Base-by-base conservation (phyloP, 2,113 vertebrate species). In the Hassar affinis region DNA sequence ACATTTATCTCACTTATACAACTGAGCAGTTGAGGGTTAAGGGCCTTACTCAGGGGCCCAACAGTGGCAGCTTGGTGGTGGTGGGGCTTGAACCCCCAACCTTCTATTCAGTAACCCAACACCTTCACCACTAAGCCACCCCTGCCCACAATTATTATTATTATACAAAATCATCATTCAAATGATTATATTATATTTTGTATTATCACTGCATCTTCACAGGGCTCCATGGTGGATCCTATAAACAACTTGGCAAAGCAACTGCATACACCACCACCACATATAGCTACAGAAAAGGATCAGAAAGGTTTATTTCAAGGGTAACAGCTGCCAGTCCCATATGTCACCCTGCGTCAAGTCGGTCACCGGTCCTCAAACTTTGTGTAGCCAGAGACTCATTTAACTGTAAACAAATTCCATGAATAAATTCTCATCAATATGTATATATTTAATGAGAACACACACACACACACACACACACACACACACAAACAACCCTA, bases 231-330 rank as follows among this genome's bases (percentile, higher is more conserved):
- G 5, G 5, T 17, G 12, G 11, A 72, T 12, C 25, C 12, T 49
- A 20, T 11, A 33, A 1, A 15, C 27, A 35, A 35, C 27, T 20
- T 57, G 22, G 22, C 10, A 22, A 35, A 4, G 27, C 30, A 35
- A 56, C 20, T 56, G 30, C 18, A 35, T 35, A 54, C 9, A 75
- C 49, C 17, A 27, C 22, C 9, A 75, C 49, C 17, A 27, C 22
- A 8, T 49, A 72, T 72, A 72, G 12, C 25, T 72, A 8, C 25
- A 72, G n/a, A 14, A 6, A 25, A 49, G 45, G 2, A 6, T 11
- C 74, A 76, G 18, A 17, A 77, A 38, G 51, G 30, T 77, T 77
- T 77, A 56, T 56, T 77, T 77, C 30, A 56, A 77, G 72, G 49
- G 27, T 75, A 52, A 8, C 72, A 52, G 72, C 72, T 75, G 72